Evolutionary conservation across 2,797 vertebrate genomes (phyloP).

Genomic region (Neosilurus mollespiculum): DNA sequence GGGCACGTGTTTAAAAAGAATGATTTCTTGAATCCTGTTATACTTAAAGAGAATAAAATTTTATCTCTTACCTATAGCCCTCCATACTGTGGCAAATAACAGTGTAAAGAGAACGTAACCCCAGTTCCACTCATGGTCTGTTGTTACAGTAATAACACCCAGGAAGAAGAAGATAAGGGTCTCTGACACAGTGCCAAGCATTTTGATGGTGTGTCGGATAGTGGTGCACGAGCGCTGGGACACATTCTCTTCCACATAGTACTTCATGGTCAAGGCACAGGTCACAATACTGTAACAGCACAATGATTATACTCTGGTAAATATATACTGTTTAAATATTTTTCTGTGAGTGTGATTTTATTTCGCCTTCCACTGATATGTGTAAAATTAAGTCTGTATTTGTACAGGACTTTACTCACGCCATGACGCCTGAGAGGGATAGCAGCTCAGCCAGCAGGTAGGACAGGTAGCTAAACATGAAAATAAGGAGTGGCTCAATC

Average conservation of each 20-base stretch:
- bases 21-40: neutral
- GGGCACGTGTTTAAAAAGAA: too few species aligned
- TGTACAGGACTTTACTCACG: conserved; percentile 79
- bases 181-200: conserved; percentile 93
- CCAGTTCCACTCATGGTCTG: conserved; percentile 97
- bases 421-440: conserved; percentile 94
- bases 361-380: neutral
- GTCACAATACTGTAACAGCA: conserved; percentile 82
- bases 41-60: neutral
- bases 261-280: conserved; percentile 97
- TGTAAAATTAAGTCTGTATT: neutral
- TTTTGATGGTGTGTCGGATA: conserved; percentile 94
- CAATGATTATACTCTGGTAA: conserved; percentile 9
- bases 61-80: conserved; percentile 81
- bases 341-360: neutral
- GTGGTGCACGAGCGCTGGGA: conserved; percentile 96
- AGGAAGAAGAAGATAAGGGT: conserved; percentile 98
- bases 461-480: conserved; percentile 95
- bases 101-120: conserved; percentile 92
- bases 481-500: conserved; percentile 96
- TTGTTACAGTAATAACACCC: conserved; percentile 92
- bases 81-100: conserved; percentile 92
- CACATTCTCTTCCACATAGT: conserved; percentile 95
- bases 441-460: conserved; percentile 96
- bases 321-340: neutral